A percentile compares a stretch with the other conserved stretches of the same genome.
Evolutionary conservation across 2,113 vertebrate genomes (phyloP).

Genomic region (Spea bombifrons): DNA sequence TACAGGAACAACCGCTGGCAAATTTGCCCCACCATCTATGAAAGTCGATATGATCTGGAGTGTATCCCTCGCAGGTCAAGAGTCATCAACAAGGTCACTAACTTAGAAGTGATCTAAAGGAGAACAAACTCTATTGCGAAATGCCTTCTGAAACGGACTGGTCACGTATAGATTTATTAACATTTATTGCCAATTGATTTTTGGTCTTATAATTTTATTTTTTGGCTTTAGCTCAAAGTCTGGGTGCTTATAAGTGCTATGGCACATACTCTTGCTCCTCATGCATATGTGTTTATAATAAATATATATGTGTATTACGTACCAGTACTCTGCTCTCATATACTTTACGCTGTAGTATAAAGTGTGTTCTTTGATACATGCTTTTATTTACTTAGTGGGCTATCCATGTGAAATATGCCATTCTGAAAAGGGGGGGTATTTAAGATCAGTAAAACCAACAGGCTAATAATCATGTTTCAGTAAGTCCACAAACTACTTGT

Average conservation of each 20-base stretch:
- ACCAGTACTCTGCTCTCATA: no score
- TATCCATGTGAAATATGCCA: no score
- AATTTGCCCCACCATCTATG: slow-evolving; percentile 85
- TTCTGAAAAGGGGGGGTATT: no score
- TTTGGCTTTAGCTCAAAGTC: background rate
- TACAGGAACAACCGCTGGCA: slow-evolving; percentile 87
- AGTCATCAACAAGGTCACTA: slow-evolving; percentile 77
- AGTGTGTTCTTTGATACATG: no score
- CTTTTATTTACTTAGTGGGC: no score
- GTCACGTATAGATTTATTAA: background rate
- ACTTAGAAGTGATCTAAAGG: slow-evolving; percentile 72
- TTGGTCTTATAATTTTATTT: background rate
- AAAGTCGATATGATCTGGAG: slow-evolving; percentile 84
- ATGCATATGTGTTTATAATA: slow-evolving; percentile 5
- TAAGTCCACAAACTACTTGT: no score
- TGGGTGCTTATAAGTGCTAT: background rate
- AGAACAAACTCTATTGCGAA: background rate
- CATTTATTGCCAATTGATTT: background rate
- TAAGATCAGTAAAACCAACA: no score
- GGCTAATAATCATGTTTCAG: no score
- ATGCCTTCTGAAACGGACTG: background rate
- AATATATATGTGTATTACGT: slow-evolving; percentile 7
- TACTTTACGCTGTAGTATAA: no score
- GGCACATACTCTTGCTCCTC: background rate
- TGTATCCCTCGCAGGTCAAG: slow-evolving; percentile 78